phyloP scores from a whole-genome alignment of 1,140 invertebrate species.

The Calephelis virginiensis region DNA sequence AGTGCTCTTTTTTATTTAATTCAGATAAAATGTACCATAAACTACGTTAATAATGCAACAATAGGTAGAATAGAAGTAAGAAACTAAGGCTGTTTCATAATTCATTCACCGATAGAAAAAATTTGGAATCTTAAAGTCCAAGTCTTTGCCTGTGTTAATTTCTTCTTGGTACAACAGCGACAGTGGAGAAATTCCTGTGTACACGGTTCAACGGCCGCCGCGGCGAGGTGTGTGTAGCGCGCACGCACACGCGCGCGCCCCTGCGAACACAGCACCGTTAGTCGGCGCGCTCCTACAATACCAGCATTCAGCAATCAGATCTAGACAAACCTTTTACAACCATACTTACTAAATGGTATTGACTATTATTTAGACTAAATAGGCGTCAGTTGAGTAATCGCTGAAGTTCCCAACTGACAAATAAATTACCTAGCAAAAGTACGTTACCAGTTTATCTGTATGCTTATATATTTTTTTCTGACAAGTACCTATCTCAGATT shows the following conservation, averaged over 20 bases:
- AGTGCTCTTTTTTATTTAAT: no score
- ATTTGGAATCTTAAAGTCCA: conserved; percentile 14
- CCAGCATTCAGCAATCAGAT: conserved; percentile 22
- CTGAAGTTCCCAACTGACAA: neutral
- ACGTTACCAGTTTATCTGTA: no score
- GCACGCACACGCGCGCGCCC: conserved; percentile 53
- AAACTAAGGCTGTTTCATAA: no score
- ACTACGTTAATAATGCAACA: no score
- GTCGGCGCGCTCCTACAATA: conserved; percentile 22
- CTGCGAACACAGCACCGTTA: conserved; percentile 74
- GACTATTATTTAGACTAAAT: neutral
- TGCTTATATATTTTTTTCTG: no score
- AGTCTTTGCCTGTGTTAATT: conserved; percentile 30
- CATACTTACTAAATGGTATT: conserved; percentile 5
- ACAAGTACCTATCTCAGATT: no score
- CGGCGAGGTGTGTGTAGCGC: conserved; percentile 44
- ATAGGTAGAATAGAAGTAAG: no score
- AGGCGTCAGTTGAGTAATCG: neutral
- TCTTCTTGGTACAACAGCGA: conserved; percentile 33
- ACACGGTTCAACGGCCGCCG: conserved; percentile 74
- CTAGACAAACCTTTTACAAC: conserved; percentile 19
- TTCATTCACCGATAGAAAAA: neutral
- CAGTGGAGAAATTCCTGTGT: conserved; percentile 74
- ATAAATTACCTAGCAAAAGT: neutral
- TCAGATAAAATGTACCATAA: no score